Percentiles rank a stretch among this genome's conserved stretches.
Evolutionary conservation across 1,140 invertebrate genomes (phyloP).

Genomic region (Drosophila nasuta): DNA sequence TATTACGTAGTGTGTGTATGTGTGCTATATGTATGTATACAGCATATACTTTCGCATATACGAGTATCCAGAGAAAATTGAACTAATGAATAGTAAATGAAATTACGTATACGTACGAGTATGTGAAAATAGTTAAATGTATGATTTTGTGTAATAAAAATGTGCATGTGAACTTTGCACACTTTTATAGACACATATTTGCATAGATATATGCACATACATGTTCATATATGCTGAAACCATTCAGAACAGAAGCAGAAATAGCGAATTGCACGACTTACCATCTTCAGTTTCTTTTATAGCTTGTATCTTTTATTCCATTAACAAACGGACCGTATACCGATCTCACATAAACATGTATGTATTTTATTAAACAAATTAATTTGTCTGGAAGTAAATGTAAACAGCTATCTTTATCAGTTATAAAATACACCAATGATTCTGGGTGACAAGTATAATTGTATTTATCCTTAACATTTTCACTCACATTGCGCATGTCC

Average conservation of each 20-base stretch:
- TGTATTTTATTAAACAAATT: conserved; percentile 18
- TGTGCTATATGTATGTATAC: background rate
- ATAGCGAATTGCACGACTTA: conserved; percentile 40
- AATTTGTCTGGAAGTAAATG: conserved; percentile 25
- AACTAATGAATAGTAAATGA: conserved; percentile 6
- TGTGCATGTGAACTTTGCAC: background rate
- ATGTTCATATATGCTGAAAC: conserved; percentile 6
- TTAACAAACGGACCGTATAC: conserved; percentile 9
- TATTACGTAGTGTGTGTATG: conserved; percentile 6
- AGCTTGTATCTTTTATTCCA: conserved; percentile 31
- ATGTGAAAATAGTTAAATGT: background rate
- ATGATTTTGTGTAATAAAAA: conserved; percentile 9
- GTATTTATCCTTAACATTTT: conserved; percentile 77
- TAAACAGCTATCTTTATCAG: conserved; percentile 44
- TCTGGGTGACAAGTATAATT: conserved; percentile 72
- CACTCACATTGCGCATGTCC: conserved; percentile 55
- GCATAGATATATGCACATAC: conserved; percentile 7
- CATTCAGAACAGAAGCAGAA: conserved; percentile 7
- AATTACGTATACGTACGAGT: background rate
- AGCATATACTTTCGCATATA: background rate
- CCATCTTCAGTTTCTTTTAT: conserved; percentile 55
- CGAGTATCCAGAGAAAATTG: background rate
- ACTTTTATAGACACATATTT: conserved; percentile 3
- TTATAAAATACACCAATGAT: conserved; percentile 66
- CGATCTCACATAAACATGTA: conserved; percentile 26